These are phyloP conservation scores for Sclerodermus sp. DNA, from an alignment of 2,888 invertebrate genomes.

Conservation along the genomic window DNA sequence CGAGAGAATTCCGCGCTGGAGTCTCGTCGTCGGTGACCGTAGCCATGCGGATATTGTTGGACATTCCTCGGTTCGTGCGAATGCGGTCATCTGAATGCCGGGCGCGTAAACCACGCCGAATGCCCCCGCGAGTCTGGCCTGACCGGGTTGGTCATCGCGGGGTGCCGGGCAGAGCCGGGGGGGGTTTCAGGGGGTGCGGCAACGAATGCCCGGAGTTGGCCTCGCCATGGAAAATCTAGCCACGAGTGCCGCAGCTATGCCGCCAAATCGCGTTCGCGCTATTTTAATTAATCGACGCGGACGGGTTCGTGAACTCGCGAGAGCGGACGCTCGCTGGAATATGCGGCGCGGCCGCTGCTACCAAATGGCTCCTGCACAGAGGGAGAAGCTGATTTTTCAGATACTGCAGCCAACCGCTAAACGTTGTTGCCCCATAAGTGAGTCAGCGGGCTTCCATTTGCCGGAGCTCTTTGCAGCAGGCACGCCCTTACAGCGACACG, in stretches of 20 bases:
- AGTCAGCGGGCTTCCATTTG: no score
- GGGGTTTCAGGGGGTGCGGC: slow-evolving; percentile 20
- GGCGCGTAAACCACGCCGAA: slow-evolving; percentile 55
- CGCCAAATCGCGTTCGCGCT: slow-evolving; percentile 50
- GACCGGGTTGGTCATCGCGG: slow-evolving; percentile 16
- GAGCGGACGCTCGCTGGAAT: slow-evolving; percentile 4
- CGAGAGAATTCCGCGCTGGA: slow-evolving; percentile 3
- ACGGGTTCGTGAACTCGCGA: background rate
- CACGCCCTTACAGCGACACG: no score
- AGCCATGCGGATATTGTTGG: slow-evolving; percentile 49
- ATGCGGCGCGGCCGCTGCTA: background rate
- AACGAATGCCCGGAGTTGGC: slow-evolving; percentile 21
- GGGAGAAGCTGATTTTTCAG: no score
- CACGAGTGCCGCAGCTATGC: slow-evolving; percentile 46
- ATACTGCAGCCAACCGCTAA: no score
- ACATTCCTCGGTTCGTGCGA: slow-evolving; percentile 53
- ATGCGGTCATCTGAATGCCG: slow-evolving; percentile 56
- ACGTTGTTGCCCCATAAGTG: no score
- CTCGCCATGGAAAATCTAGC: slow-evolving; percentile 43
- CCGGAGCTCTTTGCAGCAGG: no score
- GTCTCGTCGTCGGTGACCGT: slow-evolving; percentile 36
- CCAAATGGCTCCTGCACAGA: background rate
- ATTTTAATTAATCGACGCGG: slow-evolving; percentile 52
- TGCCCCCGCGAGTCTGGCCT: slow-evolving; percentile 40
- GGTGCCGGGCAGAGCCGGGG: slow-evolving; percentile 22